phyloP scores from a whole-genome alignment of 2,888 invertebrate species.

The Rhingia campestris region DNA sequence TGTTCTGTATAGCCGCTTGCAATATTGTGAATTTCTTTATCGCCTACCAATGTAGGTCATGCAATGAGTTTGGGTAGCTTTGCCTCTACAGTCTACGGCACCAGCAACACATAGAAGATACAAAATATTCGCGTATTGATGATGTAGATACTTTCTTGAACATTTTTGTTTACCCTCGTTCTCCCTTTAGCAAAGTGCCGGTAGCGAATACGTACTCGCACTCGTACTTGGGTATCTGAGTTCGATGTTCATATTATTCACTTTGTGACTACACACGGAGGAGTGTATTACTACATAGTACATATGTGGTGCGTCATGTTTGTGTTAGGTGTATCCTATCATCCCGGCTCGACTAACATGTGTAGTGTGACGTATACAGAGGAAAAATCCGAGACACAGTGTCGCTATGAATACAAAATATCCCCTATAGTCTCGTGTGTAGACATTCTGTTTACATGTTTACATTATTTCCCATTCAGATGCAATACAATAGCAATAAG shows the following conservation, averaged over 20 bases:
- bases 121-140: too few relatives aligned
- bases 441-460: conserved; percentile 38
- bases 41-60: too few relatives aligned
- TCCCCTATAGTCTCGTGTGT: conserved; percentile 35
- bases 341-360: conserved; percentile 1
- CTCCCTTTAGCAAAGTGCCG: too few relatives aligned
- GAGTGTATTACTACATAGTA: not conserved
- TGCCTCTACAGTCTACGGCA: too few relatives aligned
- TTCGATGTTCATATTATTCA: conserved; percentile 5
- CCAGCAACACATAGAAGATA: too few relatives aligned
- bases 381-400: conserved; percentile 51
- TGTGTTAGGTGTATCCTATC: conserved; percentile 46
- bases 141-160: too few relatives aligned
- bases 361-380: conserved; percentile 62
- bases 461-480: conserved; percentile 28
- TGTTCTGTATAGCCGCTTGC: too few relatives aligned
- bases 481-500: conserved; percentile 62
- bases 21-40: too few relatives aligned
- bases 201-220: too few relatives aligned
- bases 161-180: too few relatives aligned
- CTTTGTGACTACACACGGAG: conserved; percentile 5
- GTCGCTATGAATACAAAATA: conserved; percentile 62
- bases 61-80: too few relatives aligned
- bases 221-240: too few relatives aligned
- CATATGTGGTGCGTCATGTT: conserved; percentile 62